These are phyloP conservation scores for Noctilio leporinus DNA, from an alignment of 2,113 vertebrate genomes.

Conservation along the genomic window DNA sequence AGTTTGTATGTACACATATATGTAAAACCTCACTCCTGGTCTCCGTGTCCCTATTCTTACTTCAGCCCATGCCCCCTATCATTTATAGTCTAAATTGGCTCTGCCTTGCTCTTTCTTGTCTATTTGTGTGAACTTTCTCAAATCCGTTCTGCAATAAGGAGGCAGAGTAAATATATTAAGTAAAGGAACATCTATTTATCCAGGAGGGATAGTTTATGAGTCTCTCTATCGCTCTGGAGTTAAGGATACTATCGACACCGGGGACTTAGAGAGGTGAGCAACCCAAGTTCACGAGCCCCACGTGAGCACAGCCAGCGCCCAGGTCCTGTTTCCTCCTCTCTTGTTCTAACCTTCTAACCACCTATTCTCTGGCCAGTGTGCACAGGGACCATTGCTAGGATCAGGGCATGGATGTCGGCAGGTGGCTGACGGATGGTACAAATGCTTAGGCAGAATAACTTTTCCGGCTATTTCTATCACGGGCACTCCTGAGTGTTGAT, in stretches of 20 bases:
- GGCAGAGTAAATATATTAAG: background rate
- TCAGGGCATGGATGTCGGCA: fast-evolving
- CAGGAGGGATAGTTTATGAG: background rate
- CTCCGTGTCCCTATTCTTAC: background rate
- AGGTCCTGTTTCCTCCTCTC: no score
- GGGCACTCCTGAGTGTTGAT: background rate
- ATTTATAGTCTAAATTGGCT: background rate
- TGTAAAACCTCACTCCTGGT: background rate
- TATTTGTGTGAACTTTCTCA: background rate
- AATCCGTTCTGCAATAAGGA: background rate
- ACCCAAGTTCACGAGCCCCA: background rate
- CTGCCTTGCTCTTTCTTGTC: background rate
- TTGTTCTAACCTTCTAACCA: fast-evolving
- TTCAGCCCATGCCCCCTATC: background rate
- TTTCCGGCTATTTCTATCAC: background rate
- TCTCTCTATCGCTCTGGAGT: background rate
- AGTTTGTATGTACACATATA: background rate
- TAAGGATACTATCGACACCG: background rate
- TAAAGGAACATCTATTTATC: background rate
- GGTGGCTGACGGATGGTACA: fast-evolving
- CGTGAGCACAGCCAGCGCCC: fast-evolving
- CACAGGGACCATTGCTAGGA: no score
- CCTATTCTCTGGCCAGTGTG: fast-evolving
- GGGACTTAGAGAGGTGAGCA: background rate
- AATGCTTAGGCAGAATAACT: no score